phyloP scores from a whole-genome alignment of 2,113 vertebrate genomes.

The Xyliphius kryptos region DNA sequence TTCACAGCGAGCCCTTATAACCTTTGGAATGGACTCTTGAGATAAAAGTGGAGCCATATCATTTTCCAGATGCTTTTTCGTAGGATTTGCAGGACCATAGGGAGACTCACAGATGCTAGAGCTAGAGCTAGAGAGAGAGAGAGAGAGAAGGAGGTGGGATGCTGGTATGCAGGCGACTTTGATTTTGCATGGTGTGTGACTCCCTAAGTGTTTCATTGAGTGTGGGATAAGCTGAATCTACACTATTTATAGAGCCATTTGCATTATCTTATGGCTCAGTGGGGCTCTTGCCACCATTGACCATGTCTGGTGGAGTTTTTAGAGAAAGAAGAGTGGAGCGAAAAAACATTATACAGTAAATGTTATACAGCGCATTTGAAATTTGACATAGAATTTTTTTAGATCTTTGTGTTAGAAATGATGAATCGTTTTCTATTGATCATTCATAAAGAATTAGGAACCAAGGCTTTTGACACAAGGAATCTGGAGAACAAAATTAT shows the following conservation, averaged over 20 bases:
- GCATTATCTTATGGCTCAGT: conserved; percentile 23
- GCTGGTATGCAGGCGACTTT: conserved; percentile 1
- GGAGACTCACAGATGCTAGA: conserved; percentile 12
- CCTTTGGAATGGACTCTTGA: conserved; percentile 26
- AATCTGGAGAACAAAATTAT: too few relatives aligned
- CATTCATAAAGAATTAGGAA: too few relatives aligned
- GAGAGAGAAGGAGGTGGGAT: not conserved
- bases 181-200: conserved; percentile 20
- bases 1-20: conserved; percentile 14
- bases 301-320: too few relatives aligned
- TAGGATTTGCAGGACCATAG: conserved; percentile 24
- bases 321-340: not conserved
- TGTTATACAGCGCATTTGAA: too few relatives aligned
- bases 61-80: conserved; percentile 24
- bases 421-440: too few relatives aligned
- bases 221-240: conserved; percentile 27
- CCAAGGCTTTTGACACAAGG: too few relatives aligned
- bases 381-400: too few relatives aligned
- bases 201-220: conserved; percentile 15
- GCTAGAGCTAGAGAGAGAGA: not conserved
- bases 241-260: conserved; percentile 33
- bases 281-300: conserved; percentile 6
- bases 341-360: too few relatives aligned
- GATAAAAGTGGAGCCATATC: conserved; percentile 28
- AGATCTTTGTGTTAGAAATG: too few relatives aligned